Evolutionary conservation across 1,140 invertebrate species (phyloP).

Genomic region (Theocolax elegans): DNA sequence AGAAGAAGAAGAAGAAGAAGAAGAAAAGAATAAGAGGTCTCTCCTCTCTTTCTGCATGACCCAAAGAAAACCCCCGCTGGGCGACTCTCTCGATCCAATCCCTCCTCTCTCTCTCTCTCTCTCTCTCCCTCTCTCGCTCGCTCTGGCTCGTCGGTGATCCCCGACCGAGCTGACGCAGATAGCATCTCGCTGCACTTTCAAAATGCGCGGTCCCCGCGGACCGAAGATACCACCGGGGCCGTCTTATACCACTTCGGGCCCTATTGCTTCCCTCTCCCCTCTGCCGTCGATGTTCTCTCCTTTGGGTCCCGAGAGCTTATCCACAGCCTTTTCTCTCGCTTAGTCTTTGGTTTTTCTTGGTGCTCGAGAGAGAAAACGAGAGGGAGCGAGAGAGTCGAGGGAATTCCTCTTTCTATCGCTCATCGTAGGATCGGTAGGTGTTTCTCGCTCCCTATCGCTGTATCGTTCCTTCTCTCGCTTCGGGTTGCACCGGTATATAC

Average conservation of each 20-base stretch:
- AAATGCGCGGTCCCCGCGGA: constrained; percentile 42
- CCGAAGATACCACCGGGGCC: constrained; percentile 28
- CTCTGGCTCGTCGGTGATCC: constrained; percentile 45
- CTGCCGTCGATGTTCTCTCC: not conserved
- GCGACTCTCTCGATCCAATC: constrained; percentile 47
- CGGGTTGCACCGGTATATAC: no score
- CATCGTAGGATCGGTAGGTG: not conserved
- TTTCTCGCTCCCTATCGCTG: not conserved
- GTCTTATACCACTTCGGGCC: constrained; percentile 12
- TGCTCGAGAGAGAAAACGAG: no score
- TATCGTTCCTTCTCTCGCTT: no score
- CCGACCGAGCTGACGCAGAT: constrained; percentile 51
- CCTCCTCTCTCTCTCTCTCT: not conserved
- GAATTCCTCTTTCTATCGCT: not conserved
- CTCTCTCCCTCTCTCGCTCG: constrained; percentile 2
- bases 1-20: not conserved
- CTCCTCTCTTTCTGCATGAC: constrained; percentile 39
- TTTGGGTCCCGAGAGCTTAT: not conserved
- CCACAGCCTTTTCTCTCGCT: not conserved
- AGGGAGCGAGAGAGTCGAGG: no score
- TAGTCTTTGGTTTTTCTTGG: no score
- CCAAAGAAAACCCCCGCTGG: constrained; percentile 54
- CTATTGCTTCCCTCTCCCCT: not conserved
- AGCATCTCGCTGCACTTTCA: constrained; percentile 44
- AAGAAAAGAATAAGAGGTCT: constrained; percentile 9